Conservation (phyloP, 2,888 invertebrate genomes). For the Coenonympha glycerion region DNA sequence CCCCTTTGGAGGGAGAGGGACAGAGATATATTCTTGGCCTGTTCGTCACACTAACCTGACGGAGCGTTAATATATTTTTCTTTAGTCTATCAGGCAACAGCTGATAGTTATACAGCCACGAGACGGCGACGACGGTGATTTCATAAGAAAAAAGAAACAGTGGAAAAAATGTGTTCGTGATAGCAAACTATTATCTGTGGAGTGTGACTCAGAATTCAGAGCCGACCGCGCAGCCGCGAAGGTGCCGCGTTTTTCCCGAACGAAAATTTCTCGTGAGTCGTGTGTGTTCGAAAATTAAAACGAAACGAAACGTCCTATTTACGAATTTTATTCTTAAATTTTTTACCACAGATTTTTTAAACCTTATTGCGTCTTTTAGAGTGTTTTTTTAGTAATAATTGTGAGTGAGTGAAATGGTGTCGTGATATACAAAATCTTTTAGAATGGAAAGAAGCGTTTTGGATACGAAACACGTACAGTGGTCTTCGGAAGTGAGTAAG, state of each 20-base stretch:
- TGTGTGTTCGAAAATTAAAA: slow-evolving; percentile 40
- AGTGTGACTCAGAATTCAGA: slow-evolving; percentile 38
- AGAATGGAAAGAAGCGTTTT: slow-evolving; percentile 70
- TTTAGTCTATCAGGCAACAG: slow-evolving; percentile 43
- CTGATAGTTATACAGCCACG: slow-evolving; percentile 42
- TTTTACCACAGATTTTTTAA: not conserved
- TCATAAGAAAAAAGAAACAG: slow-evolving; percentile 25
- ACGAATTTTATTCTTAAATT: slow-evolving; percentile 31
- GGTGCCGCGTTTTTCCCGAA: slow-evolving; percentile 56
- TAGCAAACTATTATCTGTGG: slow-evolving; percentile 39
- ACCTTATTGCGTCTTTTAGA: slow-evolving; percentile 7
- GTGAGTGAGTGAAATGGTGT: slow-evolving; percentile 59
- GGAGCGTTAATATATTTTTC: slow-evolving; percentile 59
- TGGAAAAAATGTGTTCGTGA: slow-evolving; percentile 55
- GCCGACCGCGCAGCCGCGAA: slow-evolving; percentile 46
- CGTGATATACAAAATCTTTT: slow-evolving; percentile 40
- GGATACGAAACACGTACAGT: slow-evolving; percentile 62
- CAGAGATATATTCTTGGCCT: slow-evolving; percentile 37
- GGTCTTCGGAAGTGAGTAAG: slow-evolving; percentile 68
- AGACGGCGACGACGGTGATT: slow-evolving; percentile 29
- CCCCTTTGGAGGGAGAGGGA: slow-evolving; percentile 57
- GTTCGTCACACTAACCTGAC: slow-evolving; percentile 63
- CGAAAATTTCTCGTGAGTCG: slow-evolving; percentile 51
- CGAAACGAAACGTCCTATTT: slow-evolving; percentile 51
- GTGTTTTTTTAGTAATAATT: slow-evolving; percentile 35